Evolutionary conservation across 2,113 vertebrate genomes (phyloP).

Genomic region (Albula glossodonta): DNA sequence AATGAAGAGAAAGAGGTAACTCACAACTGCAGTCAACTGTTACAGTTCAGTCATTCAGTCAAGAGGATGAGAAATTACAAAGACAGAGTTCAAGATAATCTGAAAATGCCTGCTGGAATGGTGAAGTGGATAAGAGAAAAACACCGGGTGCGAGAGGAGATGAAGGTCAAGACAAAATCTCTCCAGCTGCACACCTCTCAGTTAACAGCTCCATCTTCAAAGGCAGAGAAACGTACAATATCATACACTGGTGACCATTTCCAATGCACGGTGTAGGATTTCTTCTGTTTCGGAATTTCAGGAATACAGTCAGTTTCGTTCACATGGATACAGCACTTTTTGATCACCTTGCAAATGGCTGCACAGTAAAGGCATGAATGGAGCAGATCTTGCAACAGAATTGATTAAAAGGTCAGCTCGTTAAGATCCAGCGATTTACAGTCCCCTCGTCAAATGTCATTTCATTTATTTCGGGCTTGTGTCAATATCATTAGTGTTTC

Average conservation of each 20-base stretch:
- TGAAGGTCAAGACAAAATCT: neutral
- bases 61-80: neutral
- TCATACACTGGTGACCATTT: neutral
- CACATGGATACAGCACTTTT: neutral
- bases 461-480: constrained; percentile 1
- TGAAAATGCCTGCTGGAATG: neutral
- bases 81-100: neutral
- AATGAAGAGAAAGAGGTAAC: neutral
- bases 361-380: neutral
- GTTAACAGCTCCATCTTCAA: too few relatives aligned
- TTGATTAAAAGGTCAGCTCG: constrained; percentile 29
- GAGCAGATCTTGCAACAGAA: constrained; percentile 10
- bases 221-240: neutral
- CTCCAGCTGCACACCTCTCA: too few relatives aligned
- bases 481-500: constrained; percentile 20
- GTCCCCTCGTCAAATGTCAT: constrained; percentile 21
- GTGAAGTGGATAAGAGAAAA: neutral
- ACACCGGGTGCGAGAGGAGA: neutral
- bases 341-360: neutral
- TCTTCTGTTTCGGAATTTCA: neutral
- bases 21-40: neutral
- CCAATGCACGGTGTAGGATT: neutral
- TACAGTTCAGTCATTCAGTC: neutral
- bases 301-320: neutral
- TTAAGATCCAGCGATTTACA: constrained; percentile 28